Percentiles rank a stretch among this genome's conserved stretches.
Evolutionary conservation across 2,113 vertebrate species (phyloP).

Genomic region (Entelurus aequoreus): DNA sequence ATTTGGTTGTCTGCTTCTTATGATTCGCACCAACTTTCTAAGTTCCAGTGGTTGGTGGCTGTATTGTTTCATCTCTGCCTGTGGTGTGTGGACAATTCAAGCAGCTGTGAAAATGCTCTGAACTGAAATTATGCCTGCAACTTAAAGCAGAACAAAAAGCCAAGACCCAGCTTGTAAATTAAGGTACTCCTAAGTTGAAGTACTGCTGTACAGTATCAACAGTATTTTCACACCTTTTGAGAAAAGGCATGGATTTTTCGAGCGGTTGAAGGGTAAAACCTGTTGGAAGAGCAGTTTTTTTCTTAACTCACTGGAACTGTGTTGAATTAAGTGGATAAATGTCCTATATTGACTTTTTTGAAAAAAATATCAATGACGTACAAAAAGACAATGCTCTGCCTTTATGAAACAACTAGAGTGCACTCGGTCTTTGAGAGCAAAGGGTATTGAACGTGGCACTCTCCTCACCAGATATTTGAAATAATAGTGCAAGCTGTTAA

Average conservation of each 20-base stretch:
- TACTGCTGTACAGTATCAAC: too few relatives aligned
- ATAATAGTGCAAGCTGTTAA: slow-evolving; percentile 47
- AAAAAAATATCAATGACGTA: slow-evolving; percentile 49
- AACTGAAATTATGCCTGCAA: too few relatives aligned
- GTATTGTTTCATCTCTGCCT: too few relatives aligned
- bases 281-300: slow-evolving; percentile 26
- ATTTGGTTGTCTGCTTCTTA: too few relatives aligned
- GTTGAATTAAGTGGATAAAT: slow-evolving; percentile 51
- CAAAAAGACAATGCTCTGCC: slow-evolving; percentile 45
- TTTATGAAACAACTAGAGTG: slow-evolving; percentile 36
- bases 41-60: too few relatives aligned
- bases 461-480: slow-evolving; percentile 32
- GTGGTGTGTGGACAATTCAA: too few relatives aligned
- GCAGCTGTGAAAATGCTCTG: too few relatives aligned
- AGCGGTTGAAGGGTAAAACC: slow-evolving; percentile 20
- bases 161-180: too few relatives aligned
- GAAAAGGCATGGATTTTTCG: slow-evolving; percentile 19
- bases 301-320: slow-evolving; percentile 15
- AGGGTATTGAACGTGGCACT: slow-evolving; percentile 52
- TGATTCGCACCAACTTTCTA: too few relatives aligned
- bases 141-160: too few relatives aligned
- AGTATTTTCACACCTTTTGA: not conserved
- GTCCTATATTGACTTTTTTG: slow-evolving; percentile 58
- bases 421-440: slow-evolving; percentile 26
- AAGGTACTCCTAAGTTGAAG: too few relatives aligned